Percentiles rank a stretch among this genome's conserved stretches.
These are phyloP conservation scores for Enteromius viviparus DNA, from an alignment of 2,797 vertebrate genomes.

Conservation along the genomic window DNA sequence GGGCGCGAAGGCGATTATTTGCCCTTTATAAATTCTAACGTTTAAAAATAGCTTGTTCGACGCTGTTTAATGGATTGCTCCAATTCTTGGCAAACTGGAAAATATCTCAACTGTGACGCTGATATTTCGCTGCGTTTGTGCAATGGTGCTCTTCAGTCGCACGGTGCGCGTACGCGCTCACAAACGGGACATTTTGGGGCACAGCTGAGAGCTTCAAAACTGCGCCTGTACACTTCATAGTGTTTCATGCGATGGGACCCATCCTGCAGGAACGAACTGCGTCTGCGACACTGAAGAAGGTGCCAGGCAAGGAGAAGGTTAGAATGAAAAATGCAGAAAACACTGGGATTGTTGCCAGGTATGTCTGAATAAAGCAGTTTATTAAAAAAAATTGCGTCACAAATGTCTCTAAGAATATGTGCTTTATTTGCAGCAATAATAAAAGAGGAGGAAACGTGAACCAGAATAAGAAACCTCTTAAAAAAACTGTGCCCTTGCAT, in stretches of 20 bases:
- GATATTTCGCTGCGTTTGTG: constrained; percentile 29
- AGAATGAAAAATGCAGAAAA: constrained; percentile 77
- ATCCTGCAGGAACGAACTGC: constrained; percentile 81
- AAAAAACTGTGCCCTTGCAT: constrained; percentile 70
- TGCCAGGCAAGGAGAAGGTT: constrained; percentile 79
- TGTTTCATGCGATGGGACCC: constrained; percentile 78
- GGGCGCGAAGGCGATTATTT: not conserved
- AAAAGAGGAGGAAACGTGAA: constrained; percentile 77
- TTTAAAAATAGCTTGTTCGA: not conserved
- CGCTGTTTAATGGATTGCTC: not conserved
- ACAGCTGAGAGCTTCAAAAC: constrained; percentile 61
- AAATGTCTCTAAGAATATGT: not conserved
- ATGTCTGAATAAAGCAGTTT: constrained; percentile 37
- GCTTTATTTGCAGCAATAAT: constrained; percentile 71
- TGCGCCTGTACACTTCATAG: constrained; percentile 34
- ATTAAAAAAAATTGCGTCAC: not conserved
- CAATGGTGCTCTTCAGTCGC: constrained; percentile 18
- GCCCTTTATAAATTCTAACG: not conserved
- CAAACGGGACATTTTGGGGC: constrained; percentile 68
- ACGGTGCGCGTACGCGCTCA: constrained; percentile 50
- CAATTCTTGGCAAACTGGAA: constrained; percentile 11
- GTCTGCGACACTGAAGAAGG: constrained; percentile 75
- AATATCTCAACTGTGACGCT: constrained; percentile 7
- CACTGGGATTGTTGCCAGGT: constrained; percentile 73
- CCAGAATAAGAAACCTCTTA: constrained; percentile 57